Conservation (phyloP, 1,140 invertebrate species). For the Caenorhabditis latens region DNA sequence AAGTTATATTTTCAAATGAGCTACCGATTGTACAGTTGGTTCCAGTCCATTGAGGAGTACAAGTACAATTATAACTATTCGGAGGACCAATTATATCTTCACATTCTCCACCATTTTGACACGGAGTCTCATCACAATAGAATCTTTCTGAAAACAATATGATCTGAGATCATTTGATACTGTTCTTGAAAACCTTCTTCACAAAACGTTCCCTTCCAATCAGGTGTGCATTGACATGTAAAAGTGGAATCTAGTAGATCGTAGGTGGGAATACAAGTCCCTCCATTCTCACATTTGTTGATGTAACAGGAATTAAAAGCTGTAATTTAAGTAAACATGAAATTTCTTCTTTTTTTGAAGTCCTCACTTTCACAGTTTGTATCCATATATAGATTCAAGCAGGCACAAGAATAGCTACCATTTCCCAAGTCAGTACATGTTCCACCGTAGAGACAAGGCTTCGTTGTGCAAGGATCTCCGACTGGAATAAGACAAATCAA, state of each 20-base stretch:
- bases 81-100: conserved; percentile 41
- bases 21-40: conserved; percentile 22
- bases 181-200: neutral
- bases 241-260: conserved; percentile 32
- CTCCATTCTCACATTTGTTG: conserved; percentile 41
- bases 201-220: conserved; percentile 27
- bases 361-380: conserved; percentile 31
- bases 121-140: conserved; percentile 28
- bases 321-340: neutral
- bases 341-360: neutral
- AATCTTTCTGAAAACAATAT: conserved; percentile 1
- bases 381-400: conserved; percentile 24
- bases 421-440: conserved; percentile 26
- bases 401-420: conserved; percentile 13
- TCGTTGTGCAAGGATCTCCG: neutral
- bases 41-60: conserved; percentile 28
- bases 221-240: conserved; percentile 5
- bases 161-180: too few species aligned
- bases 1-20: neutral
- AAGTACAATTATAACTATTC: conserved; percentile 43
- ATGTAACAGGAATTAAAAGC: conserved; percentile 38
- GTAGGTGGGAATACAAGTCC: conserved; percentile 14
- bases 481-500: neutral
- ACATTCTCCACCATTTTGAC: conserved; percentile 37
- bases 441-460: conserved; percentile 36